Evolutionary conservation across 2,797 vertebrate species (phyloP).

Genomic region (Antennarius maculatus): DNA sequence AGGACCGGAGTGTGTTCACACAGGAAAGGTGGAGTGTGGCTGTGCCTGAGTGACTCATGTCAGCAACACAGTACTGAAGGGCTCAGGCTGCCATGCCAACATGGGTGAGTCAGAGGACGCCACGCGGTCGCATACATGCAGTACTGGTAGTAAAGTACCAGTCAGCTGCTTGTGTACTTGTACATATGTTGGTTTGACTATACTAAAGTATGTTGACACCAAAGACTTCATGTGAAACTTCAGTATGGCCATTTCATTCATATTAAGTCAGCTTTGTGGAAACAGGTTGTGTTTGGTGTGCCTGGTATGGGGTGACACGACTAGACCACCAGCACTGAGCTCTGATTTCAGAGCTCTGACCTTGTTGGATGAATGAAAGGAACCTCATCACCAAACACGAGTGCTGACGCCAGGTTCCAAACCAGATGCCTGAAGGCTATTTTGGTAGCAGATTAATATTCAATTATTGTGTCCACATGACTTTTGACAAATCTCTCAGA

Average conservation of each 20-base stretch:
- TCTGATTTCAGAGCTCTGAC: too few relatives aligned
- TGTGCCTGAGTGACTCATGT: constrained; percentile 28
- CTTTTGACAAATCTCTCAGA: too few relatives aligned
- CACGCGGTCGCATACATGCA: background rate
- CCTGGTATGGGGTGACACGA: background rate
- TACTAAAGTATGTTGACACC: background rate
- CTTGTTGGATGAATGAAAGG: too few relatives aligned
- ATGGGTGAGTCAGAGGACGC: constrained; percentile 28
- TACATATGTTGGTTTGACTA: background rate
- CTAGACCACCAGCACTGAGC: too few relatives aligned
- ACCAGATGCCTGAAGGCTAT: too few relatives aligned
- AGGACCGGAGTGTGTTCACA: constrained; percentile 15
- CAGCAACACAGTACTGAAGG: constrained; percentile 33
- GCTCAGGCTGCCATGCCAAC: constrained; percentile 28
- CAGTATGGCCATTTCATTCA: background rate
- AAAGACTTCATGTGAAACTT: background rate
- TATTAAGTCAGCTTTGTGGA: background rate
- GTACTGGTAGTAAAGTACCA: background rate
- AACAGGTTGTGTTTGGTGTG: too few relatives aligned
- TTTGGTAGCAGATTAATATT: too few relatives aligned
- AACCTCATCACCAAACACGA: too few relatives aligned
- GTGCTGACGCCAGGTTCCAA: too few relatives aligned
- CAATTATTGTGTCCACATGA: too few relatives aligned
- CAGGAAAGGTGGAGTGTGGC: constrained; percentile 58
- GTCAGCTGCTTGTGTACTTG: background rate